These are phyloP conservation scores for Scaptomyza tumidula DNA, from an alignment of 2,888 invertebrate species.

Conservation along the genomic window DNA sequence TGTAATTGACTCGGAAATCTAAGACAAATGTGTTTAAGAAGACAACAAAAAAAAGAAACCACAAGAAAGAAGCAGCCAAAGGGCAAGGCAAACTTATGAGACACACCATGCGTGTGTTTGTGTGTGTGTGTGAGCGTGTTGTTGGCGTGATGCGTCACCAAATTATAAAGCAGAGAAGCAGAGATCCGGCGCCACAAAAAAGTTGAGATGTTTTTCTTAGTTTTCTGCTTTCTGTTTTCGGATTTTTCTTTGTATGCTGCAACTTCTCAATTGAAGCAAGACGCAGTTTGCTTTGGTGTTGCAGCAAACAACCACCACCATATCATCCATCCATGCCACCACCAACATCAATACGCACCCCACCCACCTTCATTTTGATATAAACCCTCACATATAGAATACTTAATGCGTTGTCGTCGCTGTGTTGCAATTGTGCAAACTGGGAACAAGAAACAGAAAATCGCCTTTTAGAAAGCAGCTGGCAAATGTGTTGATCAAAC, in stretches of 20 bases:
- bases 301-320: no score
- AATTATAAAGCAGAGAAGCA: slow-evolving; percentile 6
- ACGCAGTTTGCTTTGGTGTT: neutral
- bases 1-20: slow-evolving; percentile 77
- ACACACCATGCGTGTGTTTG: neutral
- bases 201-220: slow-evolving; percentile 28
- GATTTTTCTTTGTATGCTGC: neutral
- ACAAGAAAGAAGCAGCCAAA: neutral
- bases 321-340: no score
- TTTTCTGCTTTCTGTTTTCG: no score
- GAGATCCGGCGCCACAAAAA: slow-evolving; percentile 35
- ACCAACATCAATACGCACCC: no score
- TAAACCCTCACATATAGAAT: neutral
- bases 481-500: slow-evolving; percentile 39
- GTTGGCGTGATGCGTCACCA: slow-evolving; percentile 23
- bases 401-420: slow-evolving; percentile 4
- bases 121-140: slow-evolving; percentile 28
- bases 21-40: slow-evolving; percentile 64
- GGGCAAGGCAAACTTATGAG: slow-evolving; percentile 12
- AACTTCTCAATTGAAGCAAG: slow-evolving; percentile 9
- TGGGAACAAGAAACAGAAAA: slow-evolving; percentile 33
- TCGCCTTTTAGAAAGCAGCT: slow-evolving; percentile 30
- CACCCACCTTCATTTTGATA: no score
- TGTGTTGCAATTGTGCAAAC: slow-evolving; percentile 37
- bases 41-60: slow-evolving; percentile 13